These are phyloP conservation scores for Nothocercus julius DNA, from an alignment of 2,113 vertebrate species.

Conservation along the genomic window DNA sequence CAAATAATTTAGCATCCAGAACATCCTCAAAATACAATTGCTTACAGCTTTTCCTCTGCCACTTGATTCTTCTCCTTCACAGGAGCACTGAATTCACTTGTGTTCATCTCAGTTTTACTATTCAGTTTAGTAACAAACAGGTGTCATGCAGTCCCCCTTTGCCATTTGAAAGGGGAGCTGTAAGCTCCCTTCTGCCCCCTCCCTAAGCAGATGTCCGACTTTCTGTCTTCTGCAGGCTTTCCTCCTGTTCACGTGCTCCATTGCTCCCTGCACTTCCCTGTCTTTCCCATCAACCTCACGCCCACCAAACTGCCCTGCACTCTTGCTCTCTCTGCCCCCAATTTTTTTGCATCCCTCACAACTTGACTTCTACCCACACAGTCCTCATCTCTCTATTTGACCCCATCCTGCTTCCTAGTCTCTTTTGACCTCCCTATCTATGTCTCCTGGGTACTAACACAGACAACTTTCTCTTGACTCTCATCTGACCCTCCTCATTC, in stretches of 20 bases:
- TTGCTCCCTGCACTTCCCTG: background rate
- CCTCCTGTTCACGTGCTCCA: background rate
- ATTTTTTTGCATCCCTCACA: background rate
- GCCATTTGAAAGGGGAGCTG: background rate
- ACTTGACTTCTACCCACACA: background rate
- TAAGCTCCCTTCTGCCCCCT: background rate
- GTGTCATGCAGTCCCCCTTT: background rate
- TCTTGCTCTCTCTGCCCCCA: background rate
- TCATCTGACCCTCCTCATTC: background rate
- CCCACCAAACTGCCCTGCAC: accelerated
- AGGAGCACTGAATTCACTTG: background rate
- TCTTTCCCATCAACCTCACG: background rate
- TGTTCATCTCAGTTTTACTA: background rate
- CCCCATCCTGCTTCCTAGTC: accelerated
- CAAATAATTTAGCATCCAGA: background rate
- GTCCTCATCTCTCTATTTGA: background rate
- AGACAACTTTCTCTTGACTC: background rate
- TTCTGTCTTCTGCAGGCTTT: background rate
- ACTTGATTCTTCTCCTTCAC: background rate
- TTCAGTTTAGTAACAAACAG: background rate
- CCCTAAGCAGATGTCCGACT: background rate
- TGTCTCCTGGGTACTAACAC: background rate
- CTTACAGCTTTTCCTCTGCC: background rate
- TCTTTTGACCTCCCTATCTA: background rate
- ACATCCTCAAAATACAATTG: background rate